Base-by-base conservation (phyloP, 2,797 vertebrate species). In the Pseudochirops corinnae region DNA sequence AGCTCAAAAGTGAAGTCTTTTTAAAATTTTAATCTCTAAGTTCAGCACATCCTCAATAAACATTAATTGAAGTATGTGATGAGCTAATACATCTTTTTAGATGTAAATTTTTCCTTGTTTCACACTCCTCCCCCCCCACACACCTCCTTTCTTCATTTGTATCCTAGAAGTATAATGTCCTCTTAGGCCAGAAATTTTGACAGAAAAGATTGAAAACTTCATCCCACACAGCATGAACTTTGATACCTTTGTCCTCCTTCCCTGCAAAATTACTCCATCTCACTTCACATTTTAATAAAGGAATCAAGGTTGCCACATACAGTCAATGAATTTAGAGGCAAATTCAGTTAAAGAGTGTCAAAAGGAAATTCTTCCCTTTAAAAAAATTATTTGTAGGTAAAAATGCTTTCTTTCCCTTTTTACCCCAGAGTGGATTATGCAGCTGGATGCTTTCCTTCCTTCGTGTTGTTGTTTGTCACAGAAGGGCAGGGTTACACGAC, bases 251-350 rank as follows among this genome's bases (percentile, higher is more conserved):
- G 3, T 2, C 60, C 55, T 1, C 95, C 93, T 96, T 96, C 11
- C 55, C 93, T 92, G 74, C 90, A 28, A 95, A 93, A 94, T 55
- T 13, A 56, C 93, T 93, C 50, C 46, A 93, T 91, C 52, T 53
- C 9, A 46, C 14, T 93, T 95, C 93, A 0, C 95, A 93, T 95
- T 93, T 96, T 92, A 94, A 95, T 93, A 74, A 92, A 56, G 39
- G 74, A 91, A 53, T 95, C 87, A 60, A 29, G 92, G 46, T 58
- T 95, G n/a, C 93, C 92, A 46, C 82, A 90, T 92, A 55, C 55
- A 33, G 93, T 90, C 3, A 0, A 91, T 14, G 93, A 56, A 95
- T 92, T 4, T 5, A 58, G 57, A 26, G 39, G 9, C 46, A 5
- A 91, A 95, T 94, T 95, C 52, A 95, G 91, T 93, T 92, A 58